These are phyloP conservation scores for Marisa cornuarietis DNA, from an alignment of 1,140 invertebrate genomes.

Conservation along the genomic window DNA sequence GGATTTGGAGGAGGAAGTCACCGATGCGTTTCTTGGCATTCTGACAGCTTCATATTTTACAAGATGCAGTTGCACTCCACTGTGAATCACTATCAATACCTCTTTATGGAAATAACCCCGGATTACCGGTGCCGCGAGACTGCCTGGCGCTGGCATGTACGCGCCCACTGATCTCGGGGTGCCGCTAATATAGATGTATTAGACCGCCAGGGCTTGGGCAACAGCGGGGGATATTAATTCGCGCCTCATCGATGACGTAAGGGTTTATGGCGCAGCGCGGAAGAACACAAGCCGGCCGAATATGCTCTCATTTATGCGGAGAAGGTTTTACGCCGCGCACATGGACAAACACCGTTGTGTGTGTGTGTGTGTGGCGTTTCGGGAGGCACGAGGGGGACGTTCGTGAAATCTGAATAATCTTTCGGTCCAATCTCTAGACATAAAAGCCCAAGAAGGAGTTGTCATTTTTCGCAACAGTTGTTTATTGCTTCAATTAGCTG, in stretches of 20 bases:
- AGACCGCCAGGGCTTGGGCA: background rate
- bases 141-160: background rate
- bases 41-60: slow-evolving; percentile 5
- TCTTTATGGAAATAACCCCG: slow-evolving; percentile 6
- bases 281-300: no score
- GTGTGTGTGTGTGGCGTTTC: no score
- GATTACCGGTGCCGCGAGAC: background rate
- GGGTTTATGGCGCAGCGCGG: no score
- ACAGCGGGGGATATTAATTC: background rate
- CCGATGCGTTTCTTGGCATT: background rate
- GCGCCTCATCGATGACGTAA: background rate
- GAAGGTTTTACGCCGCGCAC: no score
- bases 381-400: no score
- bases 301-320: no score
- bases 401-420: background rate
- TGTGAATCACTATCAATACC: slow-evolving; percentile 5
- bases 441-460: background rate
- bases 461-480: background rate
- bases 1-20: background rate
- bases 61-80: background rate
- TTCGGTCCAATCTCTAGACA: slow-evolving; percentile 7
- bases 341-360: no score
- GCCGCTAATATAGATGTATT: slow-evolving; percentile 12
- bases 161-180: background rate
- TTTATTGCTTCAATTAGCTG: background rate